phyloP scores from a whole-genome alignment of 2,888 invertebrate genomes.

The Omphaloscelis lunosa region DNA sequence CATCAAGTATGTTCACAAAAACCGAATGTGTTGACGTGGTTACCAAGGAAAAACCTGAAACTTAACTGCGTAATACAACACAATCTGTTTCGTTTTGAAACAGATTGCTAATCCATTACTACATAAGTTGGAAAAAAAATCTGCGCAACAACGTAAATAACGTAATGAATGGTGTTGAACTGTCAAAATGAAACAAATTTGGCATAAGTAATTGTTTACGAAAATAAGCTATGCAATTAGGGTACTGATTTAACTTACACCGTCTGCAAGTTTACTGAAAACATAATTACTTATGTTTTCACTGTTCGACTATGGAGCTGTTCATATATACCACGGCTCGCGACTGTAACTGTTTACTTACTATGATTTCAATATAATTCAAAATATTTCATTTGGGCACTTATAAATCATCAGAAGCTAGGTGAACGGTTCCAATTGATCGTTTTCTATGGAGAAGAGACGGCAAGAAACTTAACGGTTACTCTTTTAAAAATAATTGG shows the following conservation, averaged over 20 bases:
- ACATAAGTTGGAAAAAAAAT: too few species aligned
- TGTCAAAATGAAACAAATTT: too few species aligned
- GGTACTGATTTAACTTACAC: neutral
- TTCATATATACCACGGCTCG: too few species aligned
- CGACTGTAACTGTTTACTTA: too few species aligned
- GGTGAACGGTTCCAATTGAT: neutral
- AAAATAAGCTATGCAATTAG: too few species aligned
- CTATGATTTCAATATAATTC: too few species aligned
- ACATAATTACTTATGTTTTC: neutral
- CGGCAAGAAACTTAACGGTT: neutral
- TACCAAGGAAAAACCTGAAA: conserved; percentile 7
- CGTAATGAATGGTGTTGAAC: too few species aligned
- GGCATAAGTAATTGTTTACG: too few species aligned
- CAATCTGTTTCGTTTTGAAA: too few species aligned
- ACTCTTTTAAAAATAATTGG: neutral
- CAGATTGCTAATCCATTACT: too few species aligned
- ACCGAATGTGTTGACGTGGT: conserved; percentile 2
- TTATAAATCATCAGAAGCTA: neutral
- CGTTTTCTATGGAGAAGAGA: neutral
- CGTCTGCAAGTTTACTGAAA: conserved; percentile 2
- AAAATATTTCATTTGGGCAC: neutral
- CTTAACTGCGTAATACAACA: too few species aligned
- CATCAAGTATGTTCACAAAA: conserved; percentile 33
- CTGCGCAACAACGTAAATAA: too few species aligned
- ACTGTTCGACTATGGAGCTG: neutral